Evolutionary conservation across 2,888 invertebrate genomes (phyloP), one percentile per base, ranked within the genome.

Genomic region (Microchrysa polita): DNA sequence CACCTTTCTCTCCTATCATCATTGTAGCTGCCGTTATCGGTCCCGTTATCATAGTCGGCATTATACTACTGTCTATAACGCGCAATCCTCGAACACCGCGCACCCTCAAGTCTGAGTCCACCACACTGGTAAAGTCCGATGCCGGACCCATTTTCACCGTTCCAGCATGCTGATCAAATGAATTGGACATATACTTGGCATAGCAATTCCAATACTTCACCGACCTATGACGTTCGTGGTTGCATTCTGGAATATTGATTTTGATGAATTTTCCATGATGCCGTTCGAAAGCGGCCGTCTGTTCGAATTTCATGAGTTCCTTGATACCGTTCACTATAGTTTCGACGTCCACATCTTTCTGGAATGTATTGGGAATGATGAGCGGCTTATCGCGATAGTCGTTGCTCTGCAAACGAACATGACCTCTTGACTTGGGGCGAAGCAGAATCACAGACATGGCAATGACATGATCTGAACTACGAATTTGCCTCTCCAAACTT

Each of bases 151-250:
- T 91, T 78, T 89, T 89, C 76, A 88, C 87, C 0, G 90, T 90
- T 0, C 90, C 89, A 27, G 85, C 83, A 48, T 90, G 90, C 78
- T 91, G 90, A 77, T 90, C 90, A 79, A 90, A 86, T 73, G 90
- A 90, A n/a, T 87, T 86, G 0, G 90, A 88, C 55, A 89, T 82
- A 74, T 90, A 88, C n/a, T 88, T 86, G 5, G 88, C 84, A 22
- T 89, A 89, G 80, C 91, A 91, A 71, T 89, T 87, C 90, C 90
- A 91, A 79, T 91, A 91, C 34, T 86, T 87, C 59, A 87, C 84
- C 1, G 84, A 80, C 53, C 81, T 79, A 67, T 81, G 81, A 14
- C 77, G 76, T 48, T 81, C 77, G 0, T 81, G 78, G 2, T 81
- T 81, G 79, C 90, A 90, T 1, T 83, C 83, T 4, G 87, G 86